Evolutionary conservation across 2,888 invertebrate genomes (phyloP), one percentile per base, ranked within the genome.

Genomic region (Agapostemon virescens): DNA sequence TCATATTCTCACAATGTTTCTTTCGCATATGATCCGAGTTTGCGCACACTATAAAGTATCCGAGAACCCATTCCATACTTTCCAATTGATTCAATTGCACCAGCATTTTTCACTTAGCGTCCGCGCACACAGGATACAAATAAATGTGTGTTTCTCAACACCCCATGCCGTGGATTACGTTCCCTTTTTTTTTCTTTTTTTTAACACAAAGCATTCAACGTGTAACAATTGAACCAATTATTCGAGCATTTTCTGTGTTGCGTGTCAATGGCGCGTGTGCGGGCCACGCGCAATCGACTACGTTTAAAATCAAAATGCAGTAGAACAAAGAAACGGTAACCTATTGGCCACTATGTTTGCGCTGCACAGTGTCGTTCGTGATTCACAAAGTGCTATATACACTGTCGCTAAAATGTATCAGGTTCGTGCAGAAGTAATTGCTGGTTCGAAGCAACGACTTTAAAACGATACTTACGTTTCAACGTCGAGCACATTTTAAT

Each of bases 281-380:
- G 2, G 55, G 26, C 30, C 26, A 55, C 55, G 55, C 55, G 55
- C 26, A 55, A 55, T 55, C 55, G 55, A 17, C 55, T 55, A 26
- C 26, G 55, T 55, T 17, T 17, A 55, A 55, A 55, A 55, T 55
- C 55, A 55, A 55, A 55, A 55, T 26, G 7, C 55, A 55, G 55
- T 55, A 17, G 17, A 55, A 55, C 55, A 17, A 55, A 55, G 55
- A 55, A 17, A 26, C 30, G 17, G 17, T 30, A 55, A 26, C 55
- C 17, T 55, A 55, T 55, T 30, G 55, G 2, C 55, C 26, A 17
- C 55, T 26, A 30, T 30, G 26, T 55, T 55, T 30, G 15, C 26
- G 26, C 7, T 17, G 26, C 26, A 17, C 26, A 26, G 26, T 17
- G 2, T 55, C 55, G 55, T 55, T 17, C 26, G 30, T 17, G 17